Evolutionary conservation across 1,140 invertebrate species (phyloP).

Genomic region (Macrosteles quadrilineatus): DNA sequence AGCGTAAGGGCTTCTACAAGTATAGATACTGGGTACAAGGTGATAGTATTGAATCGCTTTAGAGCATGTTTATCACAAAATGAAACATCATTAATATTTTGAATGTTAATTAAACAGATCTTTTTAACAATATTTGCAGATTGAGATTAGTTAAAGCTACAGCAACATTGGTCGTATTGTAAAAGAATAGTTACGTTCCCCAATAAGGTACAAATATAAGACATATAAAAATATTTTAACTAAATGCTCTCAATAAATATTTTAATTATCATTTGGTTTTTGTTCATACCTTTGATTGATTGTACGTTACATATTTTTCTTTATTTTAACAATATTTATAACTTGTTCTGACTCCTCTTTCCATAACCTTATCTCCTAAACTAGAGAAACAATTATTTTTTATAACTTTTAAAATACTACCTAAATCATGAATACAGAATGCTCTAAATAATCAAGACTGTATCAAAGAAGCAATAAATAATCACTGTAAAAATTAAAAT

Average conservation of each 20-base stretch:
- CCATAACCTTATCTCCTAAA: background rate
- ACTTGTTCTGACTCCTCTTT: conserved; percentile 23
- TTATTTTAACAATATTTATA: background rate
- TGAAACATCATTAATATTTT: background rate
- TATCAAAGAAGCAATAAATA: too few relatives aligned
- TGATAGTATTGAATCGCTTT: background rate
- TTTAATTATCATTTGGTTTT: background rate
- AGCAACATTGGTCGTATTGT: conserved; percentile 23
- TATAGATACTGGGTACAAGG: background rate
- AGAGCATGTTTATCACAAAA: background rate
- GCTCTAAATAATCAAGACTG: too few relatives aligned
- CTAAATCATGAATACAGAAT: too few relatives aligned
- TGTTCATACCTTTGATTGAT: too few relatives aligned
- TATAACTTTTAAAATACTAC: too few relatives aligned
- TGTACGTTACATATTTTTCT: too few relatives aligned
- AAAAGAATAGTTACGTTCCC: background rate
- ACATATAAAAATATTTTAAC: background rate
- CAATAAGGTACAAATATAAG: background rate
- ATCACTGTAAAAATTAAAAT: too few relatives aligned
- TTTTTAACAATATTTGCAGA: background rate
- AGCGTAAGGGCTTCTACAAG: conserved; percentile 16
- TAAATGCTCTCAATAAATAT: conserved; percentile 7
- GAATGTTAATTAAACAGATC: background rate
- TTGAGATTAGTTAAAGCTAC: conserved; percentile 17
- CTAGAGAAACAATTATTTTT: too few relatives aligned